Evolutionary conservation across 2,888 invertebrate genomes (phyloP).

Genomic region (Pollenia angustigena): DNA sequence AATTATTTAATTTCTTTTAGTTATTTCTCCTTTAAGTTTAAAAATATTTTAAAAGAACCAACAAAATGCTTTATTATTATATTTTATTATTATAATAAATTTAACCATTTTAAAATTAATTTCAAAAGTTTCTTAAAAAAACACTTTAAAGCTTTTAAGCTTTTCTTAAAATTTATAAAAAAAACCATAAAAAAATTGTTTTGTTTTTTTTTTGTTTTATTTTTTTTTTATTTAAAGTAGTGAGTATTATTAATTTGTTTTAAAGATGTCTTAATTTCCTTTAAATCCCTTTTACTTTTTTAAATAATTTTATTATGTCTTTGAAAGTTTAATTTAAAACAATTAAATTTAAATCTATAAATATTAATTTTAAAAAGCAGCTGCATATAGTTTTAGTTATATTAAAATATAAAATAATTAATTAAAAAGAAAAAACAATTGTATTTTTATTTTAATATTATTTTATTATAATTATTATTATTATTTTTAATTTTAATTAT

Average conservation of each 20-base stretch:
- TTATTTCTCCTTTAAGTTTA: slow-evolving; percentile 39
- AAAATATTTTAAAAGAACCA: slow-evolving; percentile 34
- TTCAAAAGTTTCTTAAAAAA: slow-evolving; percentile 11
- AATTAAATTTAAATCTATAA: slow-evolving; percentile 70
- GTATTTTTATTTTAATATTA: slow-evolving; percentile 73
- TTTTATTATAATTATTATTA: slow-evolving; percentile 77
- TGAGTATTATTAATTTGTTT: slow-evolving; percentile 76
- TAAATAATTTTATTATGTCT: slow-evolving; percentile 72
- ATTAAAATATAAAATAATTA: slow-evolving; percentile 63
- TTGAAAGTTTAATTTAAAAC: slow-evolving; percentile 64
- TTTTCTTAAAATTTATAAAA: slow-evolving; percentile 53
- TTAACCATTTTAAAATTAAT: slow-evolving; percentile 42
- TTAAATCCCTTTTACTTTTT: slow-evolving; percentile 64
- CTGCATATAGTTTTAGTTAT: slow-evolving; percentile 72
- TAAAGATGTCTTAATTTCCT: slow-evolving; percentile 74
- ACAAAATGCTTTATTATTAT: slow-evolving; percentile 72
- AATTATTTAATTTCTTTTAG: slow-evolving; percentile 60
- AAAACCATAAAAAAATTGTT: slow-evolving; percentile 68
- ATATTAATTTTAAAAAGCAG: slow-evolving; percentile 61
- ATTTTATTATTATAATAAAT: slow-evolving; percentile 54
- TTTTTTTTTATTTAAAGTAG: slow-evolving; percentile 54
- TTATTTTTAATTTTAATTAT: slow-evolving; percentile 78
- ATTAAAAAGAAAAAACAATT: slow-evolving; percentile 57
- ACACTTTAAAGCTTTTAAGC: slow-evolving; percentile 37
- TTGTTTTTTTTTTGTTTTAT: slow-evolving; percentile 59